These are phyloP conservation scores for Leptobrachium ailaonicum DNA, from an alignment of 2,113 vertebrate genomes.

Conservation along the genomic window DNA sequence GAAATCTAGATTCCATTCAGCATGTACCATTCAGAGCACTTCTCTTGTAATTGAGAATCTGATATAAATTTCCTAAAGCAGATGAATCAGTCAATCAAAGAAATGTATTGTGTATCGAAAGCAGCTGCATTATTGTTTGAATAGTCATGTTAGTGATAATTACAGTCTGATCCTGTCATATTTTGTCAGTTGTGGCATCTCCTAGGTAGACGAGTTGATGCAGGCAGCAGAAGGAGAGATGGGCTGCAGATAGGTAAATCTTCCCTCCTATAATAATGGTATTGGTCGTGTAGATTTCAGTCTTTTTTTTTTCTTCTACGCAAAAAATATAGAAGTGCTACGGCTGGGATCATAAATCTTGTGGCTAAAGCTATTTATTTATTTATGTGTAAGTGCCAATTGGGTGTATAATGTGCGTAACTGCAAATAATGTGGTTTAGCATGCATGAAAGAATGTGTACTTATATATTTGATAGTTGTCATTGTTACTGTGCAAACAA, in stretches of 20 bases:
- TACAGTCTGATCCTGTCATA: slow-evolving; percentile 43
- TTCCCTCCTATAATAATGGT: neutral
- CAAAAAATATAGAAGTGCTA: too few relatives aligned
- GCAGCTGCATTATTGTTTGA: slow-evolving; percentile 40
- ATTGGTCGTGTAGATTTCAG: neutral
- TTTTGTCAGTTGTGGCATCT: slow-evolving; percentile 44
- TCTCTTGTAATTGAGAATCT: slow-evolving; percentile 43
- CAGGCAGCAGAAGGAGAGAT: neutral
- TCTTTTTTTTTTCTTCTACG: too few relatives aligned
- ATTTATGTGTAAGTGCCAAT: too few relatives aligned
- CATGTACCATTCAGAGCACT: slow-evolving; percentile 40
- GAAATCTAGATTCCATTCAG: slow-evolving; percentile 60
- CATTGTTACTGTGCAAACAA: too few relatives aligned
- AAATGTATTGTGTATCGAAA: slow-evolving; percentile 37
- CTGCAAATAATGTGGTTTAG: too few relatives aligned
- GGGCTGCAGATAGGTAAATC: neutral
- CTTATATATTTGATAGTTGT: too few relatives aligned
- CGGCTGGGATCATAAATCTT: too few relatives aligned
- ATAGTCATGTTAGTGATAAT: slow-evolving; percentile 36
- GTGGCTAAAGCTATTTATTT: too few relatives aligned
- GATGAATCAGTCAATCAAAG: slow-evolving; percentile 45
- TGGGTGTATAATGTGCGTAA: too few relatives aligned
- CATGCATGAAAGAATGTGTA: too few relatives aligned
- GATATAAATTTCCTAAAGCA: slow-evolving; percentile 41
- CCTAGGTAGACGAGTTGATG: slow-evolving; percentile 19